phyloP scores from a whole-genome alignment of 2,797 vertebrate species.

The Paedocypris micromegethes region DNA sequence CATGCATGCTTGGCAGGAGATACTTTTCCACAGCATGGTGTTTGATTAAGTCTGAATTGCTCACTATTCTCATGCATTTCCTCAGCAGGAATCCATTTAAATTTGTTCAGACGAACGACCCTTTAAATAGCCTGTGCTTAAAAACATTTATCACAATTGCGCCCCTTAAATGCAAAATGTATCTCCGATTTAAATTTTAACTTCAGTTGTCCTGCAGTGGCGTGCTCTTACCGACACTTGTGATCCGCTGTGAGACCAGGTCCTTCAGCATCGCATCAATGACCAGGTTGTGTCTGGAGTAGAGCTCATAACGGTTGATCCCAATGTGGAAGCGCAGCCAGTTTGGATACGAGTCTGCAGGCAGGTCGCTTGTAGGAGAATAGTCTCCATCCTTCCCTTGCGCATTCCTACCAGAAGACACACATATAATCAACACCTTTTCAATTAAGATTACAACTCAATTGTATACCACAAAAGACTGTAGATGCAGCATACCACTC shows the following conservation, averaged over 20 bases:
- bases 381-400: conserved; percentile 78
- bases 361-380: conserved; percentile 78
- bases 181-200: background rate
- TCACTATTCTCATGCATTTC: conserved; percentile 26
- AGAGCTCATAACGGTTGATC: conserved; percentile 94
- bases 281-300: conserved; percentile 86
- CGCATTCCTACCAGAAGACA: conserved; percentile 68
- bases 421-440: background rate
- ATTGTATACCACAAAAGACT: background rate
- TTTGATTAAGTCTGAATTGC: conserved; percentile 36
- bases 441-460: background rate
- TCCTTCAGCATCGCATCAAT: conserved; percentile 90
- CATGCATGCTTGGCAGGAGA: conserved; percentile 18
- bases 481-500: conserved; percentile 75
- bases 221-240: conserved; percentile 86
- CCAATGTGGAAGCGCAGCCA: conserved; percentile 98
- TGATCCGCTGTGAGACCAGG: conserved; percentile 86
- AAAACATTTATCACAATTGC: background rate
- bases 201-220: background rate
- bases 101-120: conserved; percentile 3
- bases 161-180: conserved; percentile 4
- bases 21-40: conserved; percentile 25
- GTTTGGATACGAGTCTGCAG: conserved; percentile 88
- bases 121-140: background rate
- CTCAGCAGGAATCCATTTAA: conserved; percentile 25